phyloP scores from a whole-genome alignment of 2,888 invertebrate genomes.

The Antheraea yamamai region DNA sequence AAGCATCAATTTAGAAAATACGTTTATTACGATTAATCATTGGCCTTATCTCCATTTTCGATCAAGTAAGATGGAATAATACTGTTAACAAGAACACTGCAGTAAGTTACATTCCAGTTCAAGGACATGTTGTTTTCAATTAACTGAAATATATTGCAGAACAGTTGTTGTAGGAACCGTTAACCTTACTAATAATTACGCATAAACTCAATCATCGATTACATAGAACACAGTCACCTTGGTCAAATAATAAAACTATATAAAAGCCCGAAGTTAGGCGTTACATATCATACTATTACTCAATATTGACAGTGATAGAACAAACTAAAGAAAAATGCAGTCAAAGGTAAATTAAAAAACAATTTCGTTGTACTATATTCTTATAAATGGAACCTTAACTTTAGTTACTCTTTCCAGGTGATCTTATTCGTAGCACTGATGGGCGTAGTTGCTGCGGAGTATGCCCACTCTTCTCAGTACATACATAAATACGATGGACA shows the following conservation, averaged over 20 bases:
- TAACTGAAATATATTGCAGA: neutral
- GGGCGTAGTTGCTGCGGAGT: constrained; percentile 32
- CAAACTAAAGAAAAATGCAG: constrained; percentile 33
- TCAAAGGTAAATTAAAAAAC: constrained; percentile 36
- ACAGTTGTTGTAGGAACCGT: neutral
- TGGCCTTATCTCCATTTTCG: neutral
- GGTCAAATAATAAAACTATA: constrained; percentile 39
- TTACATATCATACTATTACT: constrained; percentile 40
- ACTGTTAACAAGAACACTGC: neutral
- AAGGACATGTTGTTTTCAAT: neutral
- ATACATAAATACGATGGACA: constrained; percentile 43
- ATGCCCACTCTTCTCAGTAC: constrained; percentile 44
- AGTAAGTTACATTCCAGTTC: neutral
- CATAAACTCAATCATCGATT: neutral
- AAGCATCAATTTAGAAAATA: too few relatives aligned
- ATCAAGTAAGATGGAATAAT: neutral
- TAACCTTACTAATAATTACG: neutral
- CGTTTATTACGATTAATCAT: neutral
- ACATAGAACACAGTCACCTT: constrained; percentile 31
- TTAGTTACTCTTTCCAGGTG: constrained; percentile 22
- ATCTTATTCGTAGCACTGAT: constrained; percentile 26
- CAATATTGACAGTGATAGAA: constrained; percentile 29
- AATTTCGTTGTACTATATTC: neutral
- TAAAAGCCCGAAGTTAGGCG: constrained; percentile 43
- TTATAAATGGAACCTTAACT: neutral